Conservation (phyloP, 2,888 invertebrate genomes). For the Dicyrtomina minuta region DNA sequence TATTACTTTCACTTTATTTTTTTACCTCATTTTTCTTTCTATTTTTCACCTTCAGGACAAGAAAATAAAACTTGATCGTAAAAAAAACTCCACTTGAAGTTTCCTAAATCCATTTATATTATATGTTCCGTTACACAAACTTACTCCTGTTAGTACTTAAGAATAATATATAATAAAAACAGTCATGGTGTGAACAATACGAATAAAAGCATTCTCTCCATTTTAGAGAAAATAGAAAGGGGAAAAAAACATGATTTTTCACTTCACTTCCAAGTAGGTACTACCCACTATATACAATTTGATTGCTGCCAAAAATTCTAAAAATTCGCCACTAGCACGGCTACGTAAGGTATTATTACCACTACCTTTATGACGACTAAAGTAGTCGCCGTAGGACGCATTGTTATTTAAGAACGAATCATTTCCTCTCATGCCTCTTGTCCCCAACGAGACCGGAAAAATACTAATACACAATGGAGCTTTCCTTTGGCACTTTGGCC, state of each 20-base stretch:
- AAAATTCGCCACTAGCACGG: too few species aligned
- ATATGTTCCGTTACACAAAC: not conserved
- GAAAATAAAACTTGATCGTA: conserved; percentile 1
- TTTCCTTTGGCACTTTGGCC: too few species aligned
- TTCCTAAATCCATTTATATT: not conserved
- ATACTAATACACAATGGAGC: too few species aligned
- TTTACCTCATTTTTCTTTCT: not conserved
- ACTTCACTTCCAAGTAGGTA: conserved; percentile 33
- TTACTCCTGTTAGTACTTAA: not conserved
- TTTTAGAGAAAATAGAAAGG: conserved; percentile 31
- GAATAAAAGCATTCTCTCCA: conserved; percentile 34
- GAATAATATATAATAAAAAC: not conserved
- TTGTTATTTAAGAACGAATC: too few species aligned
- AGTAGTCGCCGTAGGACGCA: too few species aligned
- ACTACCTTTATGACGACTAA: too few species aligned
- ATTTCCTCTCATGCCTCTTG: too few species aligned
- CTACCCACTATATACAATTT: conserved; percentile 29
- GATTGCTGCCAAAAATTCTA: not conserved
- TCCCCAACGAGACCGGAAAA: too few species aligned
- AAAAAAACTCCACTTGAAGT: not conserved
- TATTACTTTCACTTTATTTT: too few species aligned
- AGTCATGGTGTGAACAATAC: conserved; percentile 19
- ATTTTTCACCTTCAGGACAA: not conserved
- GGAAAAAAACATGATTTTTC: conserved; percentile 43
- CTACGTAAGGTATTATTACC: too few species aligned